Evolutionary conservation across 1,140 invertebrate genomes (phyloP).

Genomic region (Hestina assimilis): DNA sequence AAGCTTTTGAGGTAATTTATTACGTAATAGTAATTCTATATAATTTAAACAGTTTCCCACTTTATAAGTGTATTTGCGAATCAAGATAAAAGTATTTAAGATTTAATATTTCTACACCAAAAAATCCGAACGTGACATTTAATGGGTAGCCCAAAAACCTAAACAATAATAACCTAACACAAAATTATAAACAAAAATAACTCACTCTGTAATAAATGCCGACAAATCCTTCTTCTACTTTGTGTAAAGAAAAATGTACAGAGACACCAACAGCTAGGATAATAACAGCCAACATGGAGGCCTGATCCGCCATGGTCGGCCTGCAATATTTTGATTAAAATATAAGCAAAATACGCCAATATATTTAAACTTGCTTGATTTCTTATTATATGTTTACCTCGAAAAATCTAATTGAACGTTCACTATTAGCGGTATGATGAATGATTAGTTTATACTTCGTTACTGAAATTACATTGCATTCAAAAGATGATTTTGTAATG

Average conservation of each 20-base stretch:
- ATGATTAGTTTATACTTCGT: not conserved
- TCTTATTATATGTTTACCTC: slow-evolving; percentile 37
- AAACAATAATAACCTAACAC: not conserved
- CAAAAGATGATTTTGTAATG: no score
- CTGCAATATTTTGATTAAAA: slow-evolving; percentile 6
- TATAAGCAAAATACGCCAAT: not conserved
- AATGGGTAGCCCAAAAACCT: no score
- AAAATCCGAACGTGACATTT: no score
- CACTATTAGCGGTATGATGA: slow-evolving; percentile 55
- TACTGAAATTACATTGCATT: not conserved
- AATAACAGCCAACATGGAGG: slow-evolving; percentile 60
- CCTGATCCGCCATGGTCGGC: slow-evolving; percentile 62
- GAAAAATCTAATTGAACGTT: slow-evolving; percentile 49
- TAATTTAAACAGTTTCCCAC: no score
- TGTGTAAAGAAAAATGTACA: slow-evolving; percentile 82
- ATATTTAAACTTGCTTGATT: not conserved
- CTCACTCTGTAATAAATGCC: slow-evolving; percentile 93
- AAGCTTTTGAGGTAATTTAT: no score
- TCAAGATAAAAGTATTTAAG: no score
- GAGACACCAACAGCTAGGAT: slow-evolving; percentile 63
- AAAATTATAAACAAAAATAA: slow-evolving; percentile 18
- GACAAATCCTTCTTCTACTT: slow-evolving; percentile 93
- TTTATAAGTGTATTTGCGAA: no score
- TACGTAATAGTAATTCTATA: no score
- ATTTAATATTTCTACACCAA: no score